Evolutionary conservation across 2,888 invertebrate genomes (phyloP).

Genomic region (Agrenia bidenticulata): DNA sequence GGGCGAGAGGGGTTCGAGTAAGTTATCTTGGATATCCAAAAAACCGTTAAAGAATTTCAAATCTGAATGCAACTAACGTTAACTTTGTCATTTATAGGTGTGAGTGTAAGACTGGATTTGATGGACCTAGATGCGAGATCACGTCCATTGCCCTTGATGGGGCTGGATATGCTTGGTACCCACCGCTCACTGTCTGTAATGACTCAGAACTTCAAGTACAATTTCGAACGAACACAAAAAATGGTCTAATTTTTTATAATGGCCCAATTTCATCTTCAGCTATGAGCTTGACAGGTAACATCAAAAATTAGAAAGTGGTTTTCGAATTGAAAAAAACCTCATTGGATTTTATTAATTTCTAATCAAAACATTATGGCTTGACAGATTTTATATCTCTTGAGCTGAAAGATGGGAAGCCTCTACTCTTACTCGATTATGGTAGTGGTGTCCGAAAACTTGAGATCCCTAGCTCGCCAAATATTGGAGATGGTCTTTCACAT

Average conservation of each 20-base stretch:
- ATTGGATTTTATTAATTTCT: neutral
- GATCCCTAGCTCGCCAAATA: constrained; percentile 66
- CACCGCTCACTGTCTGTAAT: constrained; percentile 81
- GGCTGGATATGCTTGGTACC: constrained; percentile 91
- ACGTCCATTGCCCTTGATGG: constrained; percentile 84
- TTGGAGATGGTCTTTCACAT: constrained; percentile 84
- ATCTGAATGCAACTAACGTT: no score
- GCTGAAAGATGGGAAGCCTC: constrained; percentile 76
- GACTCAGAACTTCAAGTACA: constrained; percentile 79
- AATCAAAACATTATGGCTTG: constrained; percentile 42
- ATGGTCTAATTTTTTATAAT: constrained; percentile 86
- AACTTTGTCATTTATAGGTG: constrained; percentile 61
- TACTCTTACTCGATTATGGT: constrained; percentile 84
- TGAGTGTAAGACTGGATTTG: constrained; percentile 74
- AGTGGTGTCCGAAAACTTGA: constrained; percentile 73
- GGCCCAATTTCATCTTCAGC: constrained; percentile 65
- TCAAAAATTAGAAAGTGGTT: neutral
- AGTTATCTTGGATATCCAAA: no score
- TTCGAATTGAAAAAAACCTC: neutral
- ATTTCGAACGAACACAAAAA: constrained; percentile 71
- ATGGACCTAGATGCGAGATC: constrained; percentile 88
- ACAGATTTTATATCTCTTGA: constrained; percentile 88
- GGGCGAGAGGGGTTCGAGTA: constrained; percentile 40
- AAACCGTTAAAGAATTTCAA: no score
- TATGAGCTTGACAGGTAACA: constrained; percentile 38